Evolutionary conservation across 2,113 vertebrate genomes (phyloP).

Genomic region (Mesocricetus auratus): DNA sequence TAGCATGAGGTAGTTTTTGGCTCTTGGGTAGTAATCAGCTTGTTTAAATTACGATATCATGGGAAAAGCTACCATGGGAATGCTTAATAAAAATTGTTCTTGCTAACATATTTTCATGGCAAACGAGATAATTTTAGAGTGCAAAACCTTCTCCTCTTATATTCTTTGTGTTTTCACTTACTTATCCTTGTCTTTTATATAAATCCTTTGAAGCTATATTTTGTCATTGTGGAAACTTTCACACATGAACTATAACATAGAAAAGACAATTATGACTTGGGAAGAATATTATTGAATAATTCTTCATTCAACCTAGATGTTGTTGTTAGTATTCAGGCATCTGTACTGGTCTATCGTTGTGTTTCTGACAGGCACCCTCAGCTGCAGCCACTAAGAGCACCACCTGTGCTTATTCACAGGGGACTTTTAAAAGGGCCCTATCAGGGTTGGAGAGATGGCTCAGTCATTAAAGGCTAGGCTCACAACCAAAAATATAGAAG

Average conservation of each 20-base stretch:
- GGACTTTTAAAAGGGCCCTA: no score
- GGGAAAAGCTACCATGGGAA: not conserved
- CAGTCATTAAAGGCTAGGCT: no score
- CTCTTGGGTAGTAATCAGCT: not conserved
- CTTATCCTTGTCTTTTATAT: conserved; percentile 23
- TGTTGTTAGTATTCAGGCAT: no score
- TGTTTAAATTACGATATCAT: not conserved
- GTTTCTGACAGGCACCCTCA: no score
- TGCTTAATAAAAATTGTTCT: not conserved
- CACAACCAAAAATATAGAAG: no score
- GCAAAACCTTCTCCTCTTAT: not conserved
- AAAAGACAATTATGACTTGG: not conserved
- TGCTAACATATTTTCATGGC: not conserved
- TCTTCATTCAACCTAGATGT: not conserved
- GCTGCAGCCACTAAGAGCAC: no score
- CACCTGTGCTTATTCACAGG: no score
- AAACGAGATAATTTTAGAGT: not conserved
- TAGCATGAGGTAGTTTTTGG: not conserved
- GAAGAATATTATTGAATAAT: not conserved
- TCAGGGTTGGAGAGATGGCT: no score
- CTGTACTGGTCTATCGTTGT: no score
- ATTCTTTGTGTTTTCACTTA: not conserved
- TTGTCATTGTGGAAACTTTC: not conserved
- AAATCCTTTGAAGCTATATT: conserved; percentile 30
- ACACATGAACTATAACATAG: not conserved